These are phyloP conservation scores for Cryptus armator DNA, from an alignment of 2,888 invertebrate species.

Conservation along the genomic window DNA sequence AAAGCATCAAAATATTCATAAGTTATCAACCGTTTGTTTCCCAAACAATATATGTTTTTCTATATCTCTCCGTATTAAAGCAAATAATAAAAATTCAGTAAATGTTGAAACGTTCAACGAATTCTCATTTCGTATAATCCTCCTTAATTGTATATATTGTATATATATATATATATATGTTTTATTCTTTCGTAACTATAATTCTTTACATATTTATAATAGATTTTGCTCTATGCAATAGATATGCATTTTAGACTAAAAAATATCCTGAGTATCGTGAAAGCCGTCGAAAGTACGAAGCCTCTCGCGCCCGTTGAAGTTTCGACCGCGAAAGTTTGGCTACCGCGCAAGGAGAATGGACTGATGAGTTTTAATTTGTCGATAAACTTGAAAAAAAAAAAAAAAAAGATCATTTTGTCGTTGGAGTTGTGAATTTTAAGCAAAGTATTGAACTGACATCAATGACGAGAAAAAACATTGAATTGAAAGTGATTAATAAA, in stretches of 20 bases:
- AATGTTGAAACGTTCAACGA: constrained; percentile 79
- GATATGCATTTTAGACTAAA: constrained; percentile 1
- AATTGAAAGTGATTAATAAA: too few relatives aligned
- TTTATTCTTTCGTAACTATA: constrained; percentile 18
- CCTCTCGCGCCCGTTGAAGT: neutral
- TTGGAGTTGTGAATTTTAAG: neutral
- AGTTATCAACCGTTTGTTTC: constrained; percentile 84
- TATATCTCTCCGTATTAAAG: constrained; percentile 85
- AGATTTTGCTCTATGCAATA: neutral
- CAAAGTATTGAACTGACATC: too few relatives aligned
- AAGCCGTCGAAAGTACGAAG: constrained; percentile 29
- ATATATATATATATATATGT: constrained; percentile 1
- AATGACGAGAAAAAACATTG: too few relatives aligned
- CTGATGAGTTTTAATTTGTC: neutral
- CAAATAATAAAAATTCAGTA: constrained; percentile 85
- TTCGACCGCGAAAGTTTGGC: neutral
- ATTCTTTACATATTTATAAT: constrained; percentile 38
- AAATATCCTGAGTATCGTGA: constrained; percentile 56
- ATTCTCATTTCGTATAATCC: constrained; percentile 19
- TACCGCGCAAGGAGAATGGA: neutral
- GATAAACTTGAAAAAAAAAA: neutral
- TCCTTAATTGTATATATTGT: neutral
- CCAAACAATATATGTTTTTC: constrained; percentile 85
- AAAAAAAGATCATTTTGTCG: neutral
- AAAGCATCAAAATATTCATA: constrained; percentile 85